phyloP scores from a whole-genome alignment of 2,113 vertebrate genomes.

The Meles meles region DNA sequence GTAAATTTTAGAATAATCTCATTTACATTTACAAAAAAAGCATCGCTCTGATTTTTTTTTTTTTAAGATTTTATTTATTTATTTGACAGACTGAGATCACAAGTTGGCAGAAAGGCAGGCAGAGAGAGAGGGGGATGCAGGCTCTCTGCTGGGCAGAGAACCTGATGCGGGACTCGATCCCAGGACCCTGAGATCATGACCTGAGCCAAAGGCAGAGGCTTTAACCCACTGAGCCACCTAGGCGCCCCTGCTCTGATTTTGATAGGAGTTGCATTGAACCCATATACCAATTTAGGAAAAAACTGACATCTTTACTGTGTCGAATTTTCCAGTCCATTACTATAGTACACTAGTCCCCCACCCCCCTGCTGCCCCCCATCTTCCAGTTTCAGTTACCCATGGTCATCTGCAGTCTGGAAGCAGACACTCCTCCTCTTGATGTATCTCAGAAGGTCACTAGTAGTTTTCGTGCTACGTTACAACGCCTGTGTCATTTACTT shows the following conservation, averaged over 20 bases:
- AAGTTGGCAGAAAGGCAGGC: too few relatives aligned
- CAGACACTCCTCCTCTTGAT: not conserved
- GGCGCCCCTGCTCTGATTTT: not conserved
- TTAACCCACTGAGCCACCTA: too few relatives aligned
- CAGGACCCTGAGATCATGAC: too few relatives aligned
- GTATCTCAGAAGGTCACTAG: not conserved
- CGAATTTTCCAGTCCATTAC: not conserved
- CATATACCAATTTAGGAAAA: not conserved
- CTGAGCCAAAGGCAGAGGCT: too few relatives aligned
- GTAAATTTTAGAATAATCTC: constrained; percentile 15
- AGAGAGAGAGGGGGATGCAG: too few relatives aligned
- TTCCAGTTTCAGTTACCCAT: not conserved
- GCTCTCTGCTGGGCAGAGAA: too few relatives aligned
- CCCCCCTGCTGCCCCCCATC: not conserved
- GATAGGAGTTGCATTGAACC: not conserved
- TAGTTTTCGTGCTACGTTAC: not conserved
- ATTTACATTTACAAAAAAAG: not conserved
- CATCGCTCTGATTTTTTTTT: not conserved
- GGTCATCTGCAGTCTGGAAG: not conserved
- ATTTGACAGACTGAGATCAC: too few relatives aligned
- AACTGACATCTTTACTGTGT: not conserved
- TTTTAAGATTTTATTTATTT: too few relatives aligned
- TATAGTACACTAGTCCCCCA: not conserved
- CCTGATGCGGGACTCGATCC: too few relatives aligned
- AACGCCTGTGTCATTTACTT: not conserved